Conservation (phyloP, 2,888 invertebrate species). For the Epinotia nisella region DNA sequence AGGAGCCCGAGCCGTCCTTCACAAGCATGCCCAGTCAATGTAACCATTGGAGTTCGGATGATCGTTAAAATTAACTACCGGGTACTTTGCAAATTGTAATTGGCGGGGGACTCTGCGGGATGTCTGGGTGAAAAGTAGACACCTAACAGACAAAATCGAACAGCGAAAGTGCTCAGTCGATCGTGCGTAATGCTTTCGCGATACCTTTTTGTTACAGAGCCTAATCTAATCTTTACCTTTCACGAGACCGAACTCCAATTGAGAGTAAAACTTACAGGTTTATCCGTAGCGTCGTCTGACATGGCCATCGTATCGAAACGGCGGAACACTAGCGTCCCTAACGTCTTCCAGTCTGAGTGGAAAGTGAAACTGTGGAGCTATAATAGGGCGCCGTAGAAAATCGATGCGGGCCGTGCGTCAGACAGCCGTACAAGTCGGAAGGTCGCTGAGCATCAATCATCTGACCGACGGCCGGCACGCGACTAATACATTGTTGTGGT, state of each 20-base stretch:
- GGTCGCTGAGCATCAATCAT: constrained; percentile 73
- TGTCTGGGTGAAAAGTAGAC: not conserved
- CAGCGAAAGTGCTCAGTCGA: constrained; percentile 33
- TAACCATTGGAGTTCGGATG: constrained; percentile 37
- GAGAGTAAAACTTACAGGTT: constrained; percentile 64
- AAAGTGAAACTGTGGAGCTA: constrained; percentile 74
- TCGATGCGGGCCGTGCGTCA: constrained; percentile 72
- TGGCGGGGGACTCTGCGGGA: not conserved
- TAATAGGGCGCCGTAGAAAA: constrained; percentile 68
- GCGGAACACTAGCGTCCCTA: constrained; percentile 61
- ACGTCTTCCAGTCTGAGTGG: constrained; percentile 62
- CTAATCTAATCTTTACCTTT: constrained; percentile 30
- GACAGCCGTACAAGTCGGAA: constrained; percentile 65
- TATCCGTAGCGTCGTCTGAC: constrained; percentile 53
- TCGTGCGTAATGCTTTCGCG: constrained; percentile 36
- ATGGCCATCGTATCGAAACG: constrained; percentile 53
- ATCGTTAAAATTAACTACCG: constrained; percentile 7
- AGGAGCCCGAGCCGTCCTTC: constrained; percentile 82
- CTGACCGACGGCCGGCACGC: constrained; percentile 59
- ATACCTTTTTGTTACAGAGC: constrained; percentile 21
- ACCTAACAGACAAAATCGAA: constrained; percentile 8
- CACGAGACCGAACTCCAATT: constrained; percentile 48
- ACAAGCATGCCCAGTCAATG: constrained; percentile 63
- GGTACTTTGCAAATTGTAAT: not conserved
- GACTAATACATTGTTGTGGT: constrained; percentile 53